Conservation (phyloP, 2,113 vertebrate species). For the Oenanthe oenanthe region DNA sequence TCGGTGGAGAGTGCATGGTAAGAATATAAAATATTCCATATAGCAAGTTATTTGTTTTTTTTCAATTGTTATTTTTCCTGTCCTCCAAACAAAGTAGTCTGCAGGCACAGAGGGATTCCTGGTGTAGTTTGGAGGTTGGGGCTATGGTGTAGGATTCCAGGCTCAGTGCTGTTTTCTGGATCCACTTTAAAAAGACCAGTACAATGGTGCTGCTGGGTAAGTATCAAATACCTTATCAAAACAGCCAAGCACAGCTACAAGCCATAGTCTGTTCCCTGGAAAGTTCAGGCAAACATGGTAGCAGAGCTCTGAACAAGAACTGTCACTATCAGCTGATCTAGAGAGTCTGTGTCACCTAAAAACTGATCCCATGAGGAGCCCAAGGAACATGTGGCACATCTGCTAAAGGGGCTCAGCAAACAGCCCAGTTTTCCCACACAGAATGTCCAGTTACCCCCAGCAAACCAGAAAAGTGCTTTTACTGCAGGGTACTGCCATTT, state of each 20-base stretch:
- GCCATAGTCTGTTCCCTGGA: neutral
- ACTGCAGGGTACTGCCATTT: neutral
- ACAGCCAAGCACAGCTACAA: neutral
- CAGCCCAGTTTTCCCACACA: neutral
- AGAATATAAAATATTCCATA: conserved; percentile 3
- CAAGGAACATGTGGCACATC: neutral
- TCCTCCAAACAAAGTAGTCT: neutral
- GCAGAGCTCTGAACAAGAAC: neutral
- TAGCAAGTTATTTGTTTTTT: neutral
- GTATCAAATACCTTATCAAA: neutral
- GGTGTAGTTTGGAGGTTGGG: neutral
- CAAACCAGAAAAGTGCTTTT: neutral
- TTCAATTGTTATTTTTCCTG: neutral
- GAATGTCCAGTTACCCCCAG: neutral
- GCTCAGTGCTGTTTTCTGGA: neutral
- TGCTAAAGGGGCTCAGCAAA: neutral
- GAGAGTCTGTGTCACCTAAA: neutral
- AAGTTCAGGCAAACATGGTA: neutral
- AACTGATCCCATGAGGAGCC: neutral
- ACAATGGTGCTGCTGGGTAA: neutral
- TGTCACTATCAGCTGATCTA: neutral
- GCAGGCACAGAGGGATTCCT: neutral
- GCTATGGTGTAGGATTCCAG: neutral
- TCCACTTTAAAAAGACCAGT: neutral
- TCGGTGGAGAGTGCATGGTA: conserved; percentile 92